Conservation (phyloP, 2,888 invertebrate species). For the Dynastes maya region DNA sequence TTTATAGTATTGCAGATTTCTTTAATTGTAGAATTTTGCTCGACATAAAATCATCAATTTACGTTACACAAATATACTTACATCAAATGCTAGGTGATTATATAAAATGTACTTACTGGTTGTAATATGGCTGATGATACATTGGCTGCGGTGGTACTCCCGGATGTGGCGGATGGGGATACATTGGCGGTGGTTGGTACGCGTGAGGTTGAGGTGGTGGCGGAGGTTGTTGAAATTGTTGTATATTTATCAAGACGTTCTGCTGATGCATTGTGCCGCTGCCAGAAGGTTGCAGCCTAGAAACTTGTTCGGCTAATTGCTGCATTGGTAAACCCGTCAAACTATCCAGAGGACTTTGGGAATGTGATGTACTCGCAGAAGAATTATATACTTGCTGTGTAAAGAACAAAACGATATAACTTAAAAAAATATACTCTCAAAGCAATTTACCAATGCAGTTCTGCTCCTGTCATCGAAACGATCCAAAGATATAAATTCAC, state of each 20-base stretch:
- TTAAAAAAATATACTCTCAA: background rate
- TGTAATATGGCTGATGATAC: constrained; percentile 64
- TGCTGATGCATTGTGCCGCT: constrained; percentile 74
- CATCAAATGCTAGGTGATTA: no score
- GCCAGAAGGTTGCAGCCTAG: constrained; percentile 65
- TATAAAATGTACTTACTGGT: constrained; percentile 64
- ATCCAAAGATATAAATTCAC: constrained; percentile 68
- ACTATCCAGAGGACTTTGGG: constrained; percentile 62
- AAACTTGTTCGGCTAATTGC: constrained; percentile 71
- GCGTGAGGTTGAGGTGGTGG: constrained; percentile 68
- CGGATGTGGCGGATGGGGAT: constrained; percentile 65
- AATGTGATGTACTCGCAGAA: constrained; percentile 49
- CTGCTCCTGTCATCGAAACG: constrained; percentile 65
- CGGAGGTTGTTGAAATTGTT: constrained; percentile 75
- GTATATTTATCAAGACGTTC: constrained; percentile 78
- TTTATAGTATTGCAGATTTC: no score
- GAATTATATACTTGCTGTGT: constrained; percentile 67
- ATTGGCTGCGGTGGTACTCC: constrained; percentile 67
- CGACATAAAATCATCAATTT: no score
- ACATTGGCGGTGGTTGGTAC: constrained; percentile 71
- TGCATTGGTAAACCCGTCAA: constrained; percentile 70
- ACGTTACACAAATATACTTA: no score
- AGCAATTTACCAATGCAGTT: constrained; percentile 64
- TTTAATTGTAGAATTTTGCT: no score
- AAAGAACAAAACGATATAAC: constrained; percentile 52